These are phyloP conservation scores for Ephialtes manifestator DNA, from an alignment of 2,888 invertebrate genomes.

Conservation along the genomic window DNA sequence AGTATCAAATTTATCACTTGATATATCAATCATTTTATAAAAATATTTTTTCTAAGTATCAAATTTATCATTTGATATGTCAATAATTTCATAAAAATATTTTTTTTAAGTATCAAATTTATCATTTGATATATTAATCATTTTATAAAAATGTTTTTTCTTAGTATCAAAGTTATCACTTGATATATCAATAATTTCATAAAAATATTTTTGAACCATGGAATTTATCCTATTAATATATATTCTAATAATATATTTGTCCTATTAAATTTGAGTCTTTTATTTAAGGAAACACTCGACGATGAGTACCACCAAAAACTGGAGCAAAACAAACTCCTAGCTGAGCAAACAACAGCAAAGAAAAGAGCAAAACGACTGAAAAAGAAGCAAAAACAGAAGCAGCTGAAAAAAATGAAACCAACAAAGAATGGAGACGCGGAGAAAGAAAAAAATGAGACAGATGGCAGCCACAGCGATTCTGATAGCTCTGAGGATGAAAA, in stretches of 20 bases:
- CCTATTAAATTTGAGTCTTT: not conserved
- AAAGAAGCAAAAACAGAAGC: slow-evolving; percentile 89
- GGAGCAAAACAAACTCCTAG: slow-evolving; percentile 90
- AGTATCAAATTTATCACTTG: no score
- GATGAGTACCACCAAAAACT: slow-evolving; percentile 93
- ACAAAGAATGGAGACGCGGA: slow-evolving; percentile 74
- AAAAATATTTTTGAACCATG: no score
- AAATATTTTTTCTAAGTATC: no score
- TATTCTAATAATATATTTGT: not conserved
- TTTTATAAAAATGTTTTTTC: no score
- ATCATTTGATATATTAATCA: no score
- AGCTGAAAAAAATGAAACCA: slow-evolving; percentile 76
- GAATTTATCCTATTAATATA: no score
- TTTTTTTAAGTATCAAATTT: no score
- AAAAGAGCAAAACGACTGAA: slow-evolving; percentile 96
- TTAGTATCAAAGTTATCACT: no score
- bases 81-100: no score
- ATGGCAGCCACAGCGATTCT: slow-evolving; percentile 78
- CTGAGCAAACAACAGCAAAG: slow-evolving; percentile 95
- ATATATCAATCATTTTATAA: no score
- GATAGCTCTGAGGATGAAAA: slow-evolving; percentile 83
- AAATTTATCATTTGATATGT: no score
- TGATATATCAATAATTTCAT: no score
- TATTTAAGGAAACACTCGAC: slow-evolving; percentile 92
- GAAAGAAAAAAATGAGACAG: slow-evolving; percentile 45